Percentiles rank a stretch among this genome's conserved stretches.
These are phyloP conservation scores for Rhaphigaster nebulosa DNA, from an alignment of 2,888 invertebrate genomes.

Conservation along the genomic window DNA sequence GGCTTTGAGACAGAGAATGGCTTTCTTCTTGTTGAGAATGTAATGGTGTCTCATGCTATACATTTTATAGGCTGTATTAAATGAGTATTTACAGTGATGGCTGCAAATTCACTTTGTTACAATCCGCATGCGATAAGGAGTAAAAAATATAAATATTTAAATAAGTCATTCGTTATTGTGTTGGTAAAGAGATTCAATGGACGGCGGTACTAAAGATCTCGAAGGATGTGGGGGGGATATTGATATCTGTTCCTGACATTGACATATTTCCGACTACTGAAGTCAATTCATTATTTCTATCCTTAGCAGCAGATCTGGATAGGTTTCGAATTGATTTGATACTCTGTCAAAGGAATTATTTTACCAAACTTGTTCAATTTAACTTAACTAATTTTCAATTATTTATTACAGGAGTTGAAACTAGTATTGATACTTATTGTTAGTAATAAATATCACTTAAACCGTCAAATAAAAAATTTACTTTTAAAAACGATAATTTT, in stretches of 20 bases:
- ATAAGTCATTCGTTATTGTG: background rate
- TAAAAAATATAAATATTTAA: background rate
- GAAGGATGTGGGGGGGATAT: background rate
- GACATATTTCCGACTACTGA: conserved; percentile 6
- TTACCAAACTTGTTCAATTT: too few species aligned
- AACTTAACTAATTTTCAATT: too few species aligned
- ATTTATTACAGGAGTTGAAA: background rate
- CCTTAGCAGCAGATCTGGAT: background rate
- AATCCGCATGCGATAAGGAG: background rate
- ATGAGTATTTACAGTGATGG: too few species aligned
- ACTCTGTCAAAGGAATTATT: background rate
- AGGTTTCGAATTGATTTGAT: background rate
- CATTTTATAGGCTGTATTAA: too few species aligned
- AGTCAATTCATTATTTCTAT: conserved; percentile 5
- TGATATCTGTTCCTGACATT: background rate
- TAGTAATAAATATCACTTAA: too few species aligned
- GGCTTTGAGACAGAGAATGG: too few species aligned
- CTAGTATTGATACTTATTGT: background rate
- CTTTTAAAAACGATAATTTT: too few species aligned
- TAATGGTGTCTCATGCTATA: too few species aligned
- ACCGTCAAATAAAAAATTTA: too few species aligned
- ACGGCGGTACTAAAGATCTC: background rate
- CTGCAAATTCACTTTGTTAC: background rate
- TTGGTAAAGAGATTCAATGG: background rate
- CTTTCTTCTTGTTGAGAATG: too few species aligned